Conservation (phyloP, 2,113 vertebrate species). For the Aegotheles bennettii region DNA sequence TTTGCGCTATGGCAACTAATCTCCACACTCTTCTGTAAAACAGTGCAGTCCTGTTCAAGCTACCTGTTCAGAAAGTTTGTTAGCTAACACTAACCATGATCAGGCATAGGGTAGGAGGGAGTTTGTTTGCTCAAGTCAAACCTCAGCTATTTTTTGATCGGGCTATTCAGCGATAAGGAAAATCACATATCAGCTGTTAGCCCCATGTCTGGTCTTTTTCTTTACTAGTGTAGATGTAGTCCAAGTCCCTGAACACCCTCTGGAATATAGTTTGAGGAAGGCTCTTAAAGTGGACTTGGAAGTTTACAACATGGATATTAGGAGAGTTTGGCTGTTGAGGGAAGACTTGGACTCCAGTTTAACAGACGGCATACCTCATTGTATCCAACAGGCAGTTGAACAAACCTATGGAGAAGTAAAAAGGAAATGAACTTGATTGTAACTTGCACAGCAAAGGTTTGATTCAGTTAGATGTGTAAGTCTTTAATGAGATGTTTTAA, state of each 20-base stretch:
- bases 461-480: neutral
- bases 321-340: neutral
- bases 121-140: neutral
- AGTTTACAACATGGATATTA: neutral
- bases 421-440: neutral
- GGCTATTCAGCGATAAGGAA: neutral
- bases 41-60: neutral
- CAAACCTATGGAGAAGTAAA: neutral
- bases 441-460: neutral
- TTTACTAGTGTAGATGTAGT: neutral
- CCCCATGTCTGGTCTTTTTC: neutral
- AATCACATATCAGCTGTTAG: neutral
- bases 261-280: neutral
- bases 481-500: neutral
- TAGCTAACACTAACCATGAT: neutral
- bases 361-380: neutral
- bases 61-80: neutral
- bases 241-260: neutral
- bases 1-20: neutral
- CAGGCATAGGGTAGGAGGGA: rapidly evolving
- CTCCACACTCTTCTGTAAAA: neutral
- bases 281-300: neutral
- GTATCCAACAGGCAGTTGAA: neutral
- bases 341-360: neutral
- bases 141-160: neutral